Conservation (phyloP, 2,888 invertebrate genomes). For the Himalopsyche japonica region DNA sequence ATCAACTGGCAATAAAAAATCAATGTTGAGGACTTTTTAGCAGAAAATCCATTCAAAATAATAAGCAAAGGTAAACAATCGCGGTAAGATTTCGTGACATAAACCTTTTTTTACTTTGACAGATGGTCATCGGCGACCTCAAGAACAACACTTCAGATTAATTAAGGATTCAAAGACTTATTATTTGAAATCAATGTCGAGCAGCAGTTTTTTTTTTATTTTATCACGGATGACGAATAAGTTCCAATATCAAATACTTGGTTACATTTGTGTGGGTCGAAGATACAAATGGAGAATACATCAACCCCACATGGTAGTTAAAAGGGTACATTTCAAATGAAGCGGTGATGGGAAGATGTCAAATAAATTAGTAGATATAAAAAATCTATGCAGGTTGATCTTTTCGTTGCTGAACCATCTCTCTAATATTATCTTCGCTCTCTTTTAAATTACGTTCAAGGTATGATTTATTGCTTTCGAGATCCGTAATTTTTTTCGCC, state of each 20-base stretch:
- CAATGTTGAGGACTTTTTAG: no score
- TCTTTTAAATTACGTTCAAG: conserved; percentile 81
- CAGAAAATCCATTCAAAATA: no score
- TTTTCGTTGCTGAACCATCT: conserved; percentile 75
- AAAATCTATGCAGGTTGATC: conserved; percentile 46
- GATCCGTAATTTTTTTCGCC: conserved; percentile 69
- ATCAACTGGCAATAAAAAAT: no score
- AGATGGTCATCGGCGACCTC: no score
- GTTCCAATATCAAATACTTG: not conserved
- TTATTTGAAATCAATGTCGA: no score
- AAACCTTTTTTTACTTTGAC: no score
- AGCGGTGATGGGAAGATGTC: not conserved
- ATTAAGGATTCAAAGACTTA: no score
- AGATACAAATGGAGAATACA: not conserved
- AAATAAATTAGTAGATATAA: not conserved
- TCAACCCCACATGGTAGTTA: not conserved
- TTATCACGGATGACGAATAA: no score
- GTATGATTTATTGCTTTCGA: conserved; percentile 77
- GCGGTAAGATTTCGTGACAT: no score
- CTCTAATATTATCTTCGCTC: conserved; percentile 81
- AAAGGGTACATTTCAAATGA: not conserved
- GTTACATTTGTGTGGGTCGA: not conserved
- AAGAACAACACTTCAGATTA: no score
- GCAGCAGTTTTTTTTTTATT: no score
- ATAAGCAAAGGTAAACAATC: no score